phyloP scores from a whole-genome alignment of 1,140 invertebrate species.

The Sitobion miscanthi region DNA sequence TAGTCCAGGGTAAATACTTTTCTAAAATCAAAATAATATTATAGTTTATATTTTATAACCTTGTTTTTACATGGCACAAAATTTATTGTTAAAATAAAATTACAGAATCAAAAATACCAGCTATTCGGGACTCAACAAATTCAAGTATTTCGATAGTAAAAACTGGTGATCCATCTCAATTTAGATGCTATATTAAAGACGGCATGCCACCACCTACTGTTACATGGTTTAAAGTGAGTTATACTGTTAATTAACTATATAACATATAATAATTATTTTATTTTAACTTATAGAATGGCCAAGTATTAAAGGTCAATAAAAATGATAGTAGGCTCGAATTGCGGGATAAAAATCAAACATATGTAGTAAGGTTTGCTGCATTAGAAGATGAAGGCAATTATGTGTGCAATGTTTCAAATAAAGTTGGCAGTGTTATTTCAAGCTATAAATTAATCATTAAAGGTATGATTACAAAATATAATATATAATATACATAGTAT shows the following conservation, averaged over 20 bases:
- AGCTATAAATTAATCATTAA: constrained; percentile 54
- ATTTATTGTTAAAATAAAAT: background rate
- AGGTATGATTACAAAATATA: constrained; percentile 51
- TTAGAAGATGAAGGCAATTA: constrained; percentile 63
- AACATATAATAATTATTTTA: background rate
- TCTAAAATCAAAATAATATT: background rate
- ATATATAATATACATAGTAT: background rate
- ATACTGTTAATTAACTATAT: background rate
- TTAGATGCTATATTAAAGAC: constrained; percentile 62
- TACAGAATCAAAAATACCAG: constrained; percentile 1
- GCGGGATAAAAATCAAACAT: constrained; percentile 61
- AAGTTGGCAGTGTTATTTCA: constrained; percentile 61
- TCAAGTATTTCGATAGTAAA: constrained; percentile 29
- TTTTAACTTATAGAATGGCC: constrained; percentile 59
- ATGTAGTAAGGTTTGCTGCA: constrained; percentile 63
- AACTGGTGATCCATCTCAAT: constrained; percentile 61
- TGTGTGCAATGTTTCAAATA: constrained; percentile 62
- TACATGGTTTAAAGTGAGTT: constrained; percentile 64
- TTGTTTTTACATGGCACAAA: background rate
- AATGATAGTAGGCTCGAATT: constrained; percentile 61
- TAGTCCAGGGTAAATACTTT: constrained; percentile 26
- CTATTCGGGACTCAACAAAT: constrained; percentile 6
- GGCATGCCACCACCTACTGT: constrained; percentile 65
- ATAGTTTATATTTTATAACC: background rate
- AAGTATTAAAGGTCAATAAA: constrained; percentile 56